Evolutionary conservation across 2,888 invertebrate genomes (phyloP).

Genomic region (Andrena fulva): DNA sequence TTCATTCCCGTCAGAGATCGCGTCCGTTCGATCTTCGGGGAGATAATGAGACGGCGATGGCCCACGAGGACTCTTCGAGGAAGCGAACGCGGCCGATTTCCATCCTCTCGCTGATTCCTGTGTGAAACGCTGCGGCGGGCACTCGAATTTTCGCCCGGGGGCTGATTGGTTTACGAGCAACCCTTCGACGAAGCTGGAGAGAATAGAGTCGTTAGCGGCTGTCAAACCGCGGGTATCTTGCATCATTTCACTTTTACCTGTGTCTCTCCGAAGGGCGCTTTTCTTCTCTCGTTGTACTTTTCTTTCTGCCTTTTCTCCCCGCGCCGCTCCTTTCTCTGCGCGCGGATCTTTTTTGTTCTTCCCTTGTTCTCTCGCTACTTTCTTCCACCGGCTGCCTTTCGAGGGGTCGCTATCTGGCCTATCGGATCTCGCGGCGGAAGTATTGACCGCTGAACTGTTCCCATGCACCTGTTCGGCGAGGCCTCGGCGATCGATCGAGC

Average conservation of each 20-base stretch:
- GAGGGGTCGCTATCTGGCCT: slow-evolving; percentile 56
- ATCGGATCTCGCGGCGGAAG: slow-evolving; percentile 56
- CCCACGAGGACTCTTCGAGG: slow-evolving; percentile 25
- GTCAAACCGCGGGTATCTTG: slow-evolving; percentile 66
- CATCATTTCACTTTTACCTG: slow-evolving; percentile 68
- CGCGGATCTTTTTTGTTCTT: slow-evolving; percentile 32
- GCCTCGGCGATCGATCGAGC: background rate
- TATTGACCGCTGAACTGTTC: slow-evolving; percentile 44
- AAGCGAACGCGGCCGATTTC: slow-evolving; percentile 49
- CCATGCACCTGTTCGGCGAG: slow-evolving; percentile 46
- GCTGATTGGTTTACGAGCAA: slow-evolving; percentile 73
- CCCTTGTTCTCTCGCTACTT: slow-evolving; percentile 40
- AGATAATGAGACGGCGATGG: slow-evolving; percentile 56
- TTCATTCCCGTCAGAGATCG: slow-evolving; percentile 35
- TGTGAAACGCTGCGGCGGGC: slow-evolving; percentile 18
- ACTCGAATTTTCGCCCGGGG: slow-evolving; percentile 34
- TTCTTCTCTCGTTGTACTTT: slow-evolving; percentile 38
- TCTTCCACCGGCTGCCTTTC: slow-evolving; percentile 28
- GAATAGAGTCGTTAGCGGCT: slow-evolving; percentile 73
- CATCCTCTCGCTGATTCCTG: slow-evolving; percentile 48
- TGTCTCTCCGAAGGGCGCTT: slow-evolving; percentile 27
- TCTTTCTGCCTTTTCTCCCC: background rate
- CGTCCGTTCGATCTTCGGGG: slow-evolving; percentile 48
- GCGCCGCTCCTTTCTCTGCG: background rate
- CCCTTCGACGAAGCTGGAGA: slow-evolving; percentile 71